Conservation (phyloP, 2,113 vertebrate species). For the Alligator mississippiensis region DNA sequence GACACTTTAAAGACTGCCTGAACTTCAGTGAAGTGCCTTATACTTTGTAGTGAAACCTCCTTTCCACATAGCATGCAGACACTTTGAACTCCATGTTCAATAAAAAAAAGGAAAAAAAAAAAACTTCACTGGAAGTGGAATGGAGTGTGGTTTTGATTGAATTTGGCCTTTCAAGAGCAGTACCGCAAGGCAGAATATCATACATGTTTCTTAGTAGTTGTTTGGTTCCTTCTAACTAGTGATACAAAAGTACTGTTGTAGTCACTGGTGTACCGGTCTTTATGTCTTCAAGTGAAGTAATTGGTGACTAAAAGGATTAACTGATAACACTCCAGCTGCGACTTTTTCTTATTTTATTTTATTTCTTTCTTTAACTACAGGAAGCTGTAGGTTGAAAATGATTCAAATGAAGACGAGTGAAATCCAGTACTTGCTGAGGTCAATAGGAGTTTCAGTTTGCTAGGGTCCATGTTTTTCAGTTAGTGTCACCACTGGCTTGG, state of each 20-base stretch:
- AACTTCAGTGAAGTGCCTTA: slow-evolving; percentile 22
- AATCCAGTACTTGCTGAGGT: neutral
- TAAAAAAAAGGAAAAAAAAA: neutral
- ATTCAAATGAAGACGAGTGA: neutral
- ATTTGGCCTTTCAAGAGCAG: neutral
- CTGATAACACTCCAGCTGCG: neutral
- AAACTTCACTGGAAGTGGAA: neutral
- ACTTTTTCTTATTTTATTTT: no score
- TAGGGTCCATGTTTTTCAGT: neutral
- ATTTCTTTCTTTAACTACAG: neutral
- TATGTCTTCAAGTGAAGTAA: neutral
- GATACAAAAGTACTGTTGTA: neutral
- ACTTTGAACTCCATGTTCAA: slow-evolving; percentile 20
- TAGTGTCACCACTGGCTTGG: neutral
- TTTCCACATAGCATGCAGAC: neutral
- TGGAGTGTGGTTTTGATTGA: neutral
- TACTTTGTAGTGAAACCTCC: slow-evolving; percentile 4
- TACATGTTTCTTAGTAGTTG: rapidly evolving
- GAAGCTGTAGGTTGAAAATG: rapidly evolving
- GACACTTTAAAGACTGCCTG: slow-evolving; percentile 23
- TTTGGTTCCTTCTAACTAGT: rapidly evolving
- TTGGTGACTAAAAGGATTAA: neutral
- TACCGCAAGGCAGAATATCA: neutral
- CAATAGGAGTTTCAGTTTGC: neutral
- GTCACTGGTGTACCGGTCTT: neutral